These are phyloP conservation scores for Galaxea fascicularis DNA, from an alignment of 92 coral and sea anemone species.

Conservation along the genomic window DNA sequence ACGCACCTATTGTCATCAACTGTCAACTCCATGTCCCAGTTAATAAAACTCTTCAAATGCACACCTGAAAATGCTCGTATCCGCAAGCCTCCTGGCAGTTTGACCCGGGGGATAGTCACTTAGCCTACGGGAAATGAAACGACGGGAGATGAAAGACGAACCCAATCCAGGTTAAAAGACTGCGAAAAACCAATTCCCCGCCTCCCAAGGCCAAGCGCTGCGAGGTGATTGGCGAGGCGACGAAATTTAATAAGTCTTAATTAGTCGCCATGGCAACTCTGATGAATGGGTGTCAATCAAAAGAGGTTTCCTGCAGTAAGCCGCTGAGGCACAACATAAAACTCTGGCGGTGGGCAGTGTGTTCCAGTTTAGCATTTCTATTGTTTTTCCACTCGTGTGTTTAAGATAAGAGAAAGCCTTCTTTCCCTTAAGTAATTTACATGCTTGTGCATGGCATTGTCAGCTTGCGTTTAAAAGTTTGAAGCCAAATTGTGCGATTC, in stretches of 20 bases:
- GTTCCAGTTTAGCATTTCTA: constrained; percentile 65
- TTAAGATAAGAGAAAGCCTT: constrained; percentile 60
- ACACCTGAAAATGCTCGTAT: constrained; percentile 15
- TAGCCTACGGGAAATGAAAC: neutral
- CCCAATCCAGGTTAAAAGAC: constrained; percentile 32
- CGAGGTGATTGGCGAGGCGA: constrained; percentile 76
- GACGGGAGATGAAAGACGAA: constrained; percentile 35
- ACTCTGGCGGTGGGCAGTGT: constrained; percentile 59
- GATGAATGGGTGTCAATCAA: constrained; percentile 82
- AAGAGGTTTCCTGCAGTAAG: constrained; percentile 58
- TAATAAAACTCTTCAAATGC: constrained; percentile 66
- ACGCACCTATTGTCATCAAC: constrained; percentile 65
- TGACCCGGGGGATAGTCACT: constrained; percentile 9
- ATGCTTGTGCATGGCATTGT: constrained; percentile 70
- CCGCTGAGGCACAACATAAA: constrained; percentile 37
- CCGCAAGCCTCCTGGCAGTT: constrained; percentile 26
- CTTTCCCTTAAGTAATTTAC: constrained; percentile 75
- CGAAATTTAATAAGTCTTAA: constrained; percentile 88
- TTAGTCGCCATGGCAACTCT: constrained; percentile 71
- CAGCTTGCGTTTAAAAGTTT: constrained; percentile 15
- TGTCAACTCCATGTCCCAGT: constrained; percentile 80
- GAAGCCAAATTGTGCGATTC: constrained; percentile 13
- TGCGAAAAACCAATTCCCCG: constrained; percentile 48
- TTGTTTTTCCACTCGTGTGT: constrained; percentile 77
- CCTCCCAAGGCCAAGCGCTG: constrained; percentile 24